These are phyloP conservation scores for Myiopsitta monachus DNA, from an alignment of 2,113 vertebrate species.

Conservation along the genomic window DNA sequence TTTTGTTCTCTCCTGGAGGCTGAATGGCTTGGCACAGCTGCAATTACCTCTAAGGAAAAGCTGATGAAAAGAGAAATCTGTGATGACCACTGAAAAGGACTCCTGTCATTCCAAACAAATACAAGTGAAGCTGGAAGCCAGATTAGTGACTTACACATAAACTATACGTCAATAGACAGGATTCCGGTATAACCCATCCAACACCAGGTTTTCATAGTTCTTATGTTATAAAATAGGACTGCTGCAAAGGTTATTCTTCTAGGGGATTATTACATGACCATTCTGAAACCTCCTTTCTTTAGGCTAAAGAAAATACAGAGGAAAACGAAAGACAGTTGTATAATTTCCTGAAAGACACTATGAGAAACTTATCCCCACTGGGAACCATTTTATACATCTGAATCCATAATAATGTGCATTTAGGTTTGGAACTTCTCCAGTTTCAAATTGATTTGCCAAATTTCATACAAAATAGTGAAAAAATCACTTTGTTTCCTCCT, in stretches of 20 bases:
- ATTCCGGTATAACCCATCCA: conserved; percentile 43
- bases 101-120: conserved; percentile 59
- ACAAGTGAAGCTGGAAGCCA: conserved; percentile 59
- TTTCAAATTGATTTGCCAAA: conserved; percentile 5
- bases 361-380: conserved; percentile 11
- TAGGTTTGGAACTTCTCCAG: conserved; percentile 50
- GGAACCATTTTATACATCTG: neutral
- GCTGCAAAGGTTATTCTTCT: conserved; percentile 40
- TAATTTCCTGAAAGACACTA: conserved; percentile 10
- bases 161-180: conserved; percentile 23
- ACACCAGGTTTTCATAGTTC: conserved; percentile 44
- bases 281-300: conserved; percentile 29
- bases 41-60: conserved; percentile 56
- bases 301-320: neutral
- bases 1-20: conserved; percentile 20
- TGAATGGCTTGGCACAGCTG: conserved; percentile 33
- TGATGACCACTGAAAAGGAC: conserved; percentile 44
- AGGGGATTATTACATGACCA: conserved; percentile 25
- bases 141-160: conserved; percentile 57
- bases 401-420: neutral
- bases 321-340: neutral
- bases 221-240: conserved; percentile 3
- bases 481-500: neutral
- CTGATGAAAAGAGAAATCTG: conserved; percentile 42
- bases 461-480: conserved; percentile 5